These are phyloP conservation scores for Nomada lathburiana DNA, from an alignment of 2,888 invertebrate species.

Conservation along the genomic window DNA sequence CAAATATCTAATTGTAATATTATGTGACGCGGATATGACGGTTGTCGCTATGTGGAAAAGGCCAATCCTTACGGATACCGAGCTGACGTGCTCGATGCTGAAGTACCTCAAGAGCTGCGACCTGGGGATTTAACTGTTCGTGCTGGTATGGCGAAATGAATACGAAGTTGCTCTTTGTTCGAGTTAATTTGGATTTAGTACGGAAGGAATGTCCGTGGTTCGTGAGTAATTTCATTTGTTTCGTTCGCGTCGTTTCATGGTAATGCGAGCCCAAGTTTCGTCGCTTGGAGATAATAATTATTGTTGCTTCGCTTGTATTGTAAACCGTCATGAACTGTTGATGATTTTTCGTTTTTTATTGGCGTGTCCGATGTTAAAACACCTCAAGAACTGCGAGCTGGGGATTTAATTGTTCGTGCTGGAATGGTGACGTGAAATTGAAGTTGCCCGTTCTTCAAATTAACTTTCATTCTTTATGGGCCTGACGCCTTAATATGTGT, in stretches of 20 bases:
- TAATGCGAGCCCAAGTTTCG: too few species aligned
- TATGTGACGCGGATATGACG: slow-evolving; percentile 43
- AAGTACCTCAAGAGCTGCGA: slow-evolving; percentile 12
- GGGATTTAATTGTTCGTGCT: not conserved
- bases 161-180: not conserved
- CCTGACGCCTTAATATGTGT: not conserved
- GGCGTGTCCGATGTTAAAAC: not conserved
- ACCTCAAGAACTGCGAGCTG: slow-evolving; percentile 14
- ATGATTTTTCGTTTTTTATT: not conserved
- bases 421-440: not conserved
- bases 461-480: not conserved
- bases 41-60: slow-evolving; percentile 17
- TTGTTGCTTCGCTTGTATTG: too few species aligned
- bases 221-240: not conserved
- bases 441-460: too few species aligned
- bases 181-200: not conserved
- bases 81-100: not conserved
- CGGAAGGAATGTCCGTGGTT: not conserved
- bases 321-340: too few species aligned
- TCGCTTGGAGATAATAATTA: too few species aligned
- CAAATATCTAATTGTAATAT: slow-evolving; percentile 42
- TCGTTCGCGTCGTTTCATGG: not conserved
- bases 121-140: not conserved
- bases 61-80: slow-evolving; percentile 23
- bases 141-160: not conserved